Evolutionary conservation across 2,888 invertebrate species (phyloP).

Genomic region (Lycophotia porphyrea): DNA sequence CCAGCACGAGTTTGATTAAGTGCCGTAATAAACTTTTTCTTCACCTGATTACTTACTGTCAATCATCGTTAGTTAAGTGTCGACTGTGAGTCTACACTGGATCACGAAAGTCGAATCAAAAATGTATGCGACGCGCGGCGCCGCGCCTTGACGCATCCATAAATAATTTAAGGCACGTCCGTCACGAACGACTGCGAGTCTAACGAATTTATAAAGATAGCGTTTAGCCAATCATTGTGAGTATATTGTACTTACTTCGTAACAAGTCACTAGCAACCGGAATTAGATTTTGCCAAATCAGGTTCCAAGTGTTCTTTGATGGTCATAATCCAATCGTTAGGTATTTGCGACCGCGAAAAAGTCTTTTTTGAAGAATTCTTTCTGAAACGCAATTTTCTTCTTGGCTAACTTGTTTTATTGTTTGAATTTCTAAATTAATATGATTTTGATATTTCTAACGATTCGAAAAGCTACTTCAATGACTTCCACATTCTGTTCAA

Average conservation of each 20-base stretch:
- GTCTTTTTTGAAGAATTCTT: neutral
- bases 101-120: conserved; percentile 23
- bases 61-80: neutral
- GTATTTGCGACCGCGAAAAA: neutral
- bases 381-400: neutral
- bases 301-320: neutral
- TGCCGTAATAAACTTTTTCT: neutral
- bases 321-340: neutral
- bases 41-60: neutral
- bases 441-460: neutral
- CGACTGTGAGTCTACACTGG: neutral
- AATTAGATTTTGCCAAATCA: neutral
- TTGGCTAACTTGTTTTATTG: neutral
- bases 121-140: conserved; percentile 14
- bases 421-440: neutral
- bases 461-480: neutral
- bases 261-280: neutral
- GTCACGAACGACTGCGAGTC: neutral
- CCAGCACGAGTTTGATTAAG: neutral
- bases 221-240: neutral
- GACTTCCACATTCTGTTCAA: neutral
- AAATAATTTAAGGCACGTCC: conserved; percentile 9
- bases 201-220: conserved; percentile 16
- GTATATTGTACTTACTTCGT: neutral
- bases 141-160: conserved; percentile 6